Base-by-base conservation (phyloP, 2,113 vertebrate genomes). In the Gnathonemus echidnorhynchus region DNA sequence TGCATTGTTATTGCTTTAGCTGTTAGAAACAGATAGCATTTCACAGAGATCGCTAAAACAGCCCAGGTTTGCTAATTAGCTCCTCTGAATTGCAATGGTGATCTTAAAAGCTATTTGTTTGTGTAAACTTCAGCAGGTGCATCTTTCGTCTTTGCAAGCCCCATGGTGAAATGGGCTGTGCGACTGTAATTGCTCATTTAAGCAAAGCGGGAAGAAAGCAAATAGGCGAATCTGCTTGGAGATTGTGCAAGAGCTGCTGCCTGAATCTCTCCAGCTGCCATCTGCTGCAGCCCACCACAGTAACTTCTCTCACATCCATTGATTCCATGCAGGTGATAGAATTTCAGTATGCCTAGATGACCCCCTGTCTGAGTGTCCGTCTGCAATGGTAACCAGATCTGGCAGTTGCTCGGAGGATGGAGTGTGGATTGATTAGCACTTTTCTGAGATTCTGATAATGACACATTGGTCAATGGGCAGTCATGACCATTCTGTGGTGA, bases 181-280 rank as follows among this genome's bases (percentile, higher is more conserved):
- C 89, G 93, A 94, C 92, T 94, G 92, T 95, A 95, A 95, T 96
- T 95, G 94, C 94, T 96, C 94, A 96, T 95, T 96, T 96, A 95
- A 93, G 92, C 92, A 93, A 95, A 95, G 94, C 94, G 95, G 86
- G 53, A 93, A 66, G 91, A 93, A 96, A 95, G 95, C 95, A 96
- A 96, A 95, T 92, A 93, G 90, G 90, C 91, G 92, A 93, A 94
- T 93, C 93, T 89, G 93, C 70, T 53, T 90, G 93, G 92, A 93
- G 92, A 94, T 95, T 93, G 24, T 9, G 17, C 92, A 91, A 88
- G 89, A 53, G 74, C 84, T 88, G 49, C 89, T 85, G 91, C 91
- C 50, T 50, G 19, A 45, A 13, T 92, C 89, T 92, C 93, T 92
- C 74, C 74, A 80, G 74, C 13, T 80, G 74, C 35, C 74, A 42